Evolutionary conservation across 2,797 vertebrate genomes (phyloP).

Genomic region (Labroides dimidiatus): DNA sequence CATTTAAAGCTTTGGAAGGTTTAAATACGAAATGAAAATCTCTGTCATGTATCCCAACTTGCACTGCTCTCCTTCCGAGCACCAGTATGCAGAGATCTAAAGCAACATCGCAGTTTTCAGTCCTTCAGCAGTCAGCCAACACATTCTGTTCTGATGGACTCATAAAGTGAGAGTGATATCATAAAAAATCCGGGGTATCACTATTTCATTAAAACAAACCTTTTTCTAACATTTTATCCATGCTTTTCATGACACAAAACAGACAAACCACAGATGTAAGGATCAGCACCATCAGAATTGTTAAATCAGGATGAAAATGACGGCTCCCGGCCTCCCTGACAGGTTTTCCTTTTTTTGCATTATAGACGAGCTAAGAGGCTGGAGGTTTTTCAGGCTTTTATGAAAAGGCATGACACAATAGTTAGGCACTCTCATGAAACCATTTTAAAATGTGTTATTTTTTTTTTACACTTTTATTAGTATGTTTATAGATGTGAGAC

Average conservation of each 20-base stretch:
- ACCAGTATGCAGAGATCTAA: no score
- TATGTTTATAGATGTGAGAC: background rate
- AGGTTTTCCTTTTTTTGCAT: constrained; percentile 28
- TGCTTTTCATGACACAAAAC: constrained; percentile 50
- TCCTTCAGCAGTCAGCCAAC: no score
- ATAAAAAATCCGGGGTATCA: constrained; percentile 53
- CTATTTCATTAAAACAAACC: constrained; percentile 59
- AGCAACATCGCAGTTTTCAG: no score
- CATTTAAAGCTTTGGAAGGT: no score
- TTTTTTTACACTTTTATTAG: constrained; percentile 1
- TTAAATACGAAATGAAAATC: no score
- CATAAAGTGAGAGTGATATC: constrained; percentile 47
- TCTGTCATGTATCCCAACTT: no score
- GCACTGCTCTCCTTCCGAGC: no score
- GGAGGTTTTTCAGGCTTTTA: constrained; percentile 32
- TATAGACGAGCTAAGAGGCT: constrained; percentile 38
- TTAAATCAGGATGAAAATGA: constrained; percentile 55
- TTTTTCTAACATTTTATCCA: constrained; percentile 48
- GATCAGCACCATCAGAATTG: constrained; percentile 59
- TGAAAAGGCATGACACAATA: constrained; percentile 20
- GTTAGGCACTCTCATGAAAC: constrained; percentile 3
- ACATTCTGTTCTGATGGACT: constrained; percentile 64
- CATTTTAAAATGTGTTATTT: background rate
- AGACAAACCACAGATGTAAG: constrained; percentile 51
- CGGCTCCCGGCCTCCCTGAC: constrained; percentile 48